Evolutionary conservation across 1,140 invertebrate species (phyloP).

Genomic region (Heliconius melpomene): DNA sequence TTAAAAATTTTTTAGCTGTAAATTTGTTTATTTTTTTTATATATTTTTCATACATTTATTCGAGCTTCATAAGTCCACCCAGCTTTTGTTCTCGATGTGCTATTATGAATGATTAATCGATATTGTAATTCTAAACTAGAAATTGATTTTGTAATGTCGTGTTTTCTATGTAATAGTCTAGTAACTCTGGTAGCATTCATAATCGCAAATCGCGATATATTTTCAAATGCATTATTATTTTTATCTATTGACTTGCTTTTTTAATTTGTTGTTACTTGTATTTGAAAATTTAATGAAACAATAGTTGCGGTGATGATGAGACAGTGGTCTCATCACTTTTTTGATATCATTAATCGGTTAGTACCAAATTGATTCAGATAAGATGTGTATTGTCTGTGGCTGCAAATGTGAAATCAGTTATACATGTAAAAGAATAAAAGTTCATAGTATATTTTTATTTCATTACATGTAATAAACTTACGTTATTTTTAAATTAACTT

Average conservation of each 20-base stretch:
- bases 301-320: constrained; percentile 22
- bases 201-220: constrained; percentile 21
- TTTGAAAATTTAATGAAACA: constrained; percentile 34
- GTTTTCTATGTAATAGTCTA: not conserved
- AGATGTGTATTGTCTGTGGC: constrained; percentile 34
- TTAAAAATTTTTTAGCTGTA: constrained; percentile 64
- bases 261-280: constrained; percentile 22
- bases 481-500: constrained; percentile 77
- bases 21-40: constrained; percentile 38
- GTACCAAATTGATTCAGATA: constrained; percentile 51
- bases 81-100: constrained; percentile 43
- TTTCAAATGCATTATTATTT: constrained; percentile 39
- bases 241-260: constrained; percentile 33
- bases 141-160: not conserved
- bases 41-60: constrained; percentile 44
- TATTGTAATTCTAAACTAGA: not conserved
- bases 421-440: constrained; percentile 72
- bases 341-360: constrained; percentile 25
- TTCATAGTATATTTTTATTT: constrained; percentile 77
- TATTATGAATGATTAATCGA: constrained; percentile 4
- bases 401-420: constrained; percentile 52
- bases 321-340: too few relatives aligned
- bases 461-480: constrained; percentile 80
- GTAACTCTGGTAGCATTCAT: constrained; percentile 11
- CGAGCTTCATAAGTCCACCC: constrained; percentile 57